Evolutionary conservation across 2,888 invertebrate species (phyloP), one percentile per base, ranked within the genome.

Genomic region (Oscheius sp.): DNA sequence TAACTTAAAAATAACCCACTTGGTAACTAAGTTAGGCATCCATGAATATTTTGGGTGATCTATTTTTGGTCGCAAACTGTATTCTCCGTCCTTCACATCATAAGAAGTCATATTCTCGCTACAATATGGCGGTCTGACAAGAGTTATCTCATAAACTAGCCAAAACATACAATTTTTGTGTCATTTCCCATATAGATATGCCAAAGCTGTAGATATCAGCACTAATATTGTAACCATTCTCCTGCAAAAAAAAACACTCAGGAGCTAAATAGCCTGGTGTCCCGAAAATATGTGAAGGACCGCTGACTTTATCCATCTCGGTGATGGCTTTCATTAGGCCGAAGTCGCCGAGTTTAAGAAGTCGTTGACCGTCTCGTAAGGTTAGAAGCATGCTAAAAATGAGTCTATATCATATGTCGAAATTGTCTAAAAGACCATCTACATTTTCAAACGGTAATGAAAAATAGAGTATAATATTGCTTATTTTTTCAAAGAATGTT

Each of bases 371-470:
- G 22, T 8, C 12, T 24, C 12, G 12, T 8, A n/a, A 41, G 2
- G 57, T 41, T n/a, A 57, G 41, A 24, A 57, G 41, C 24, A 57
- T 38, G 38, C 57, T 57, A 28, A 22, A 57, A 57, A 24, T 4
- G 20, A 12, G 36, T 8, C 36, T 14, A n/a, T n/a, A n/a, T n/a
- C n/a, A n/a, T n/a, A n/a, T n/a, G n/a, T n/a, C n/a, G n/a, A n/a
- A n/a, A n/a, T n/a, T n/a, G n/a, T n/a, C n/a, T n/a, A n/a, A n/a
- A n/a, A n/a, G n/a, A n/a, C n/a, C n/a, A n/a, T n/a, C n/a, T n/a
- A n/a, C n/a, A n/a, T n/a, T n/a, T n/a, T n/a, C n/a, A n/a, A n/a
- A n/a, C n/a, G n/a, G n/a, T n/a, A n/a, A n/a, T n/a, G n/a, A n/a
- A n/a, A n/a, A n/a, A n/a, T n/a, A n/a, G n/a, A n/a, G n/a, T n/a